Conservation (phyloP, 2,113 vertebrate genomes). For the Phalacrocorax pelagicus region DNA sequence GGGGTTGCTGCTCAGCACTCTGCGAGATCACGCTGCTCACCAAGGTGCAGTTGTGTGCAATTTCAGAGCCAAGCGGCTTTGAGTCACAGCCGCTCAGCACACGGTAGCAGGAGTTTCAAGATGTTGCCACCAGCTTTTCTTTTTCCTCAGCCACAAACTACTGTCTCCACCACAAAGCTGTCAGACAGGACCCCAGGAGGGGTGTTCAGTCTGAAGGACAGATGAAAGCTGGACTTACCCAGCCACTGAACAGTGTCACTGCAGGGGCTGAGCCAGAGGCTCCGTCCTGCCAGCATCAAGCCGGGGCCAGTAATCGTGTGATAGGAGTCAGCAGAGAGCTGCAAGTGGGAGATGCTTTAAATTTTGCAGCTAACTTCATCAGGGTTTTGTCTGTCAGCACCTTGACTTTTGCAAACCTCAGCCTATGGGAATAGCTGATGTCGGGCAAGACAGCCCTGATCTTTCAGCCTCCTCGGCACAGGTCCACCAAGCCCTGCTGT, state of each 20-base stretch:
- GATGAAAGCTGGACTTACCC: neutral
- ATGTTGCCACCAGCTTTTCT: neutral
- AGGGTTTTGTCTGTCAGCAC: constrained; percentile 20
- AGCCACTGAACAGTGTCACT: neutral
- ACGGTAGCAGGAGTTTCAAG: neutral
- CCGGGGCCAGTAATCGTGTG: neutral
- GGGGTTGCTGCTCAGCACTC: neutral
- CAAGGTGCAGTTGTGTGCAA: neutral
- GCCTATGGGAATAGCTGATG: neutral
- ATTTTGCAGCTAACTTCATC: neutral
- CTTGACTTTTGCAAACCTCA: neutral
- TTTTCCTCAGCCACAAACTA: neutral
- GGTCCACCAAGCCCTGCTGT: neutral
- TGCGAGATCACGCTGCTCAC: neutral
- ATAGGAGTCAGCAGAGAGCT: neutral
- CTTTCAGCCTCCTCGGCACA: neutral
- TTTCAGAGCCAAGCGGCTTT: constrained; percentile 14
- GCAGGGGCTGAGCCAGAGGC: neutral
- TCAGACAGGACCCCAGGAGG: neutral
- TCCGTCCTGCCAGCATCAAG: neutral
- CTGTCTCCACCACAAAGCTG: neutral
- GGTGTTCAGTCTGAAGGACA: neutral
- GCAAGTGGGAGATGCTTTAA: neutral
- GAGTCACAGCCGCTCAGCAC: neutral
- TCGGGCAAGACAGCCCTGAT: neutral